phyloP scores from a whole-genome alignment of 2,113 vertebrate genomes.

The Barbus barbus region DNA sequence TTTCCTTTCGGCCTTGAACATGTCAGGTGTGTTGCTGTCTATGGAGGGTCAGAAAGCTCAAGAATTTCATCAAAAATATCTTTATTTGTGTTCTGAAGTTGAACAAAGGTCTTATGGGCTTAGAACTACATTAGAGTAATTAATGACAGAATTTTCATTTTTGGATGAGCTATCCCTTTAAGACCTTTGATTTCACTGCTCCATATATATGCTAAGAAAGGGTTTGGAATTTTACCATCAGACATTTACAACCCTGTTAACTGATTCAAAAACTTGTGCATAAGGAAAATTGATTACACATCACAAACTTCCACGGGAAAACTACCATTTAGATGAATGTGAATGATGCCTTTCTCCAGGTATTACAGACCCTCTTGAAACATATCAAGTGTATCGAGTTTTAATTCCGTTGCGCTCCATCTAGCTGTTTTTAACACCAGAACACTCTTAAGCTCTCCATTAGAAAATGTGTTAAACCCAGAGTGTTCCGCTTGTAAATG shows the following conservation, averaged over 20 bases:
- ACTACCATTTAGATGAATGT: neutral
- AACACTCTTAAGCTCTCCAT: constrained; percentile 37
- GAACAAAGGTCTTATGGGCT: too few species aligned
- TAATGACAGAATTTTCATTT: too few species aligned
- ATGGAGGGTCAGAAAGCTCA: too few species aligned
- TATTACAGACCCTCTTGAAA: neutral
- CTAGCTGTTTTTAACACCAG: constrained; percentile 42
- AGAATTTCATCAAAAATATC: too few species aligned
- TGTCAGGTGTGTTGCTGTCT: too few species aligned
- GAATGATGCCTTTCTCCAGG: neutral
- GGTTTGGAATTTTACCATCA: too few species aligned
- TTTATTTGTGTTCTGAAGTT: too few species aligned
- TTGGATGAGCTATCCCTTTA: too few species aligned
- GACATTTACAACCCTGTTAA: neutral
- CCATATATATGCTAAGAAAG: too few species aligned
- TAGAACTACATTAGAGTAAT: too few species aligned
- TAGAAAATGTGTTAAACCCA: constrained; percentile 65
- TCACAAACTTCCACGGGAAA: neutral
- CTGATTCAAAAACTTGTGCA: neutral
- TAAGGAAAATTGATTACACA: neutral
- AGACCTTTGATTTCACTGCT: too few species aligned
- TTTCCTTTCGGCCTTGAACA: too few species aligned
- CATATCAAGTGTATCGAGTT: neutral
- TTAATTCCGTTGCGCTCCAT: constrained; percentile 36
- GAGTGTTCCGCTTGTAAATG: constrained; percentile 55